Evolutionary conservation across 2,797 vertebrate species (phyloP).

Genomic region (Chelon labrosus): DNA sequence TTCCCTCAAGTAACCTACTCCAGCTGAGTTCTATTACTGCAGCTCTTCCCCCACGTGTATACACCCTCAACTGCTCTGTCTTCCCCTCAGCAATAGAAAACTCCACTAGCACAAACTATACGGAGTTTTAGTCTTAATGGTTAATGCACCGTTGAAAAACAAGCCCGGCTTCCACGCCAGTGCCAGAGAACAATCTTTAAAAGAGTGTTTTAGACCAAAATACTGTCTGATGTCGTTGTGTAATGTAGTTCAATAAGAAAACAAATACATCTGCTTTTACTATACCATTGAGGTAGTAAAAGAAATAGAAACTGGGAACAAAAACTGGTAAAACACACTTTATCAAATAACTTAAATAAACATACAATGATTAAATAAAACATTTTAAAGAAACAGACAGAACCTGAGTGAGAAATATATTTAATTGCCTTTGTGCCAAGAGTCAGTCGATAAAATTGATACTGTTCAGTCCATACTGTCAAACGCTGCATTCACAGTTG

Average conservation of each 20-base stretch:
- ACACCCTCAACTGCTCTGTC: conserved; percentile 68
- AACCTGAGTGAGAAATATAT: too few relatives aligned
- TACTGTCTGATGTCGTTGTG: background rate
- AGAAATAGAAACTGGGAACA: background rate
- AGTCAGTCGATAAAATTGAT: background rate
- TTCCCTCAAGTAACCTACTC: conserved; percentile 77
- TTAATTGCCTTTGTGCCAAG: background rate
- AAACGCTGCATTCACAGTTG: background rate
- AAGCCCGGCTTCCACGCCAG: conserved; percentile 36
- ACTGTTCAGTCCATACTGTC: background rate
- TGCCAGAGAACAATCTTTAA: conserved; percentile 39
- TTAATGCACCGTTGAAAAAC: conserved; percentile 35
- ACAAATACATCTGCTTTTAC: background rate
- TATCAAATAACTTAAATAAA: background rate
- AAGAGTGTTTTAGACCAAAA: conserved; percentile 33
- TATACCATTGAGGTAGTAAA: background rate
- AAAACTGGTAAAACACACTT: background rate
- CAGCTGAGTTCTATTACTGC: conserved; percentile 83
- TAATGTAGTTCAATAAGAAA: background rate
- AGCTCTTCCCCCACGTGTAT: conserved; percentile 73
- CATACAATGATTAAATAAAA: background rate
- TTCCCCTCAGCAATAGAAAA: conserved; percentile 71
- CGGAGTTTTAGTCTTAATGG: conserved; percentile 36
- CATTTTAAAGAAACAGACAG: background rate
- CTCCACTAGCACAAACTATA: conserved; percentile 64